Conservation (phyloP, 2,113 vertebrate species). For the Aphelocoma coerulescens region DNA sequence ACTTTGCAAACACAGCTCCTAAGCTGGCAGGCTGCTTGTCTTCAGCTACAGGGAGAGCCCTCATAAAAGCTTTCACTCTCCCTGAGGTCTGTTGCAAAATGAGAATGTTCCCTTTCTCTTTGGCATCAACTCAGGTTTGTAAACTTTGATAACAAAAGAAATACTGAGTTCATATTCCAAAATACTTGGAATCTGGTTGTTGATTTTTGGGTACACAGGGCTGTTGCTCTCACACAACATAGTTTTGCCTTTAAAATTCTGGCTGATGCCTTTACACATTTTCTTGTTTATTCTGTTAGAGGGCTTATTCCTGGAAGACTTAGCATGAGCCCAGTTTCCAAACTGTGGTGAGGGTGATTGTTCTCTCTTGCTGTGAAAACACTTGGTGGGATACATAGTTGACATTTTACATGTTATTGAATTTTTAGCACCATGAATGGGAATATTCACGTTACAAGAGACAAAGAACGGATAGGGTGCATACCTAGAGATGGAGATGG, state of each 20-base stretch:
- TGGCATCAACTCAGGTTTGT: background rate
- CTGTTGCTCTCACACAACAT: slow-evolving; percentile 13
- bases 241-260: background rate
- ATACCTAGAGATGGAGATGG: background rate
- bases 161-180: slow-evolving; percentile 41
- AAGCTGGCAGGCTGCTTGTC: background rate
- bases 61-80: background rate
- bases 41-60: background rate
- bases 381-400: background rate
- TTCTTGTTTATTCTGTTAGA: slow-evolving; percentile 39
- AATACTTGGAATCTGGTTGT: slow-evolving; percentile 65
- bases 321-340: background rate
- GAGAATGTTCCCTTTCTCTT: background rate
- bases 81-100: slow-evolving; percentile 35
- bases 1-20: background rate
- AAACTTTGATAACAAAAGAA: slow-evolving; percentile 28
- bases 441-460: background rate
- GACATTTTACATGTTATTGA: background rate
- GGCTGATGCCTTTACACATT: slow-evolving; percentile 35
- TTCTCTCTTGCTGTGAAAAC: background rate
- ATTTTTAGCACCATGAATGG: background rate
- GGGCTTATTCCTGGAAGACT: background rate
- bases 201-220: slow-evolving; percentile 49
- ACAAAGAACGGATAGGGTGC: background rate
- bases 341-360: slow-evolving; percentile 17